Evolutionary conservation across 1,140 invertebrate species (phyloP).

Genomic region (Tetraneura akinire): DNA sequence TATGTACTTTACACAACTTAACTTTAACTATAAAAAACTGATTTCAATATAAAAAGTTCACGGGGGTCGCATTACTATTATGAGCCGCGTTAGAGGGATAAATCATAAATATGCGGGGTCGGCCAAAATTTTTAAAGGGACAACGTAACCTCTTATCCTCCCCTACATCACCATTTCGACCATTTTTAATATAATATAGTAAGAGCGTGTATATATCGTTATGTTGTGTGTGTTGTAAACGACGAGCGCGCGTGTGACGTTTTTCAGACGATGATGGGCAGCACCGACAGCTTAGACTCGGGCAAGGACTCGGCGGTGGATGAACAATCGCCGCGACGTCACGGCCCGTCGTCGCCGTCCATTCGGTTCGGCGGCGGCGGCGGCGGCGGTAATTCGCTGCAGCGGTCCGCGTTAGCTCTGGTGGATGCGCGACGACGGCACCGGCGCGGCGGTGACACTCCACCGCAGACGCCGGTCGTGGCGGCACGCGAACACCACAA

Average conservation of each 20-base stretch:
- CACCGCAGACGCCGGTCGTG: background rate
- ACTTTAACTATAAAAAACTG: too few species aligned
- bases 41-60: too few species aligned
- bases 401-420: background rate
- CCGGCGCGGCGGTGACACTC: background rate
- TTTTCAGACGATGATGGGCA: slow-evolving; percentile 47
- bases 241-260: slow-evolving; percentile 7
- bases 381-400: too few species aligned
- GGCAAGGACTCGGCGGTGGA: slow-evolving; percentile 53
- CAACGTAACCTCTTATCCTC: too few species aligned
- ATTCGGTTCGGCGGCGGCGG: background rate
- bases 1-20: too few species aligned
- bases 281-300: slow-evolving; percentile 53
- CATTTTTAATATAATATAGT: background rate
- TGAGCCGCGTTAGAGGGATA: too few species aligned
- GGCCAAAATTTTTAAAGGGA: too few species aligned
- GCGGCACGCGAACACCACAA: slow-evolving; percentile 6
- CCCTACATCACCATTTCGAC: background rate
- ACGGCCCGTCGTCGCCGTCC: background rate
- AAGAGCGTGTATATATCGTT: too few species aligned
- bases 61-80: too few species aligned
- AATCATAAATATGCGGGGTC: too few species aligned
- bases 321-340: slow-evolving; percentile 31
- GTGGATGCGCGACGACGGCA: slow-evolving; percentile 11
- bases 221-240: background rate